These are phyloP conservation scores for Sycophila sp. DNA, from an alignment of 1,140 invertebrate species.

Conservation along the genomic window DNA sequence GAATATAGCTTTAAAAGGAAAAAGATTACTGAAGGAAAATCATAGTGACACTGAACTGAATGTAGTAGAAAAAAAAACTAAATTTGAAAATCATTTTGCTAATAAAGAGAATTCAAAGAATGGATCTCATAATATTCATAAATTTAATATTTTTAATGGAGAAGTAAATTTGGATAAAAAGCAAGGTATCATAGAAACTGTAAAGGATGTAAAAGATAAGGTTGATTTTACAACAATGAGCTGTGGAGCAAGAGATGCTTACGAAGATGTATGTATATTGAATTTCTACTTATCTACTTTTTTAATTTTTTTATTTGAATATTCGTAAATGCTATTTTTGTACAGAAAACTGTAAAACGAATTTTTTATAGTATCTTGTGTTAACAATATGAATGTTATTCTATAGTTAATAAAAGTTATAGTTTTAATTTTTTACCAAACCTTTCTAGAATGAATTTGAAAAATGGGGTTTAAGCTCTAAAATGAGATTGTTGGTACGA, in stretches of 20 bases:
- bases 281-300: constrained; percentile 15
- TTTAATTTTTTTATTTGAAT: constrained; percentile 29
- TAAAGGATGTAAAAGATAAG: constrained; percentile 26
- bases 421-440: background rate
- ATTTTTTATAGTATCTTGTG: background rate
- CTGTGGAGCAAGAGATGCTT: constrained; percentile 56
- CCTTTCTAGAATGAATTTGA: constrained; percentile 59
- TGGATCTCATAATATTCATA: background rate
- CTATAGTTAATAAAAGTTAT: background rate
- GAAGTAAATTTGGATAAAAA: background rate
- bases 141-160: background rate
- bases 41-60: background rate
- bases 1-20: background rate
- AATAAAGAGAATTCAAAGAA: constrained; percentile 24
- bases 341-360: background rate
- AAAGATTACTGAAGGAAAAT: constrained; percentile 17
- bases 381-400: background rate
- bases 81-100: constrained; percentile 19
- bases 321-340: background rate
- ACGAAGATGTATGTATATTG: constrained; percentile 51
- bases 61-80: constrained; percentile 23
- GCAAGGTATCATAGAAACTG: background rate
- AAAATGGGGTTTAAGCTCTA: constrained; percentile 56
- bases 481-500: constrained; percentile 55
- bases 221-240: constrained; percentile 51